Conservation (phyloP, 2,888 invertebrate species). For the Sesia apiformis region DNA sequence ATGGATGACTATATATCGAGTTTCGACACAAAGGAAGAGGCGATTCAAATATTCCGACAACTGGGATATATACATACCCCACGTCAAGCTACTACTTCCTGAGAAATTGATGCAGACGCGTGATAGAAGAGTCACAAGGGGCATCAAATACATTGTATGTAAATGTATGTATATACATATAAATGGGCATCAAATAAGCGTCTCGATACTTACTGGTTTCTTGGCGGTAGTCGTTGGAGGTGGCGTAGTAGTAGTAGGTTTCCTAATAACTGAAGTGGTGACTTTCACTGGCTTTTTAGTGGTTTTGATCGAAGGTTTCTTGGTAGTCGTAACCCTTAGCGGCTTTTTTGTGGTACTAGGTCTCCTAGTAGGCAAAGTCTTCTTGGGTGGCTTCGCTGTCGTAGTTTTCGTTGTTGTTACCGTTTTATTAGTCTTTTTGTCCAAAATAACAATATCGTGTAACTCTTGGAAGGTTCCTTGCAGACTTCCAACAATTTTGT, state of each 20-base stretch:
- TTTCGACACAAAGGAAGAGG: no score
- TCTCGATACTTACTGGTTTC: slow-evolving; percentile 41
- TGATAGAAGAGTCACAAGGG: no score
- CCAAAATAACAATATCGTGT: slow-evolving; percentile 80
- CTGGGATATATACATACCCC: no score
- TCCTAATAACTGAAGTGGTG: slow-evolving; percentile 29
- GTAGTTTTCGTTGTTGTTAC: slow-evolving; percentile 45
- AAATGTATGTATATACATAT: no score
- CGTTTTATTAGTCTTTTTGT: slow-evolving; percentile 58
- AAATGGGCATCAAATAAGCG: no score
- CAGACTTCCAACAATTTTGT: slow-evolving; percentile 87
- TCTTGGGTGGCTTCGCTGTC: slow-evolving; percentile 48
- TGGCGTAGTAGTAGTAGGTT: slow-evolving; percentile 29
- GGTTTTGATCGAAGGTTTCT: slow-evolving; percentile 51
- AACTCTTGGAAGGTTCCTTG: slow-evolving; percentile 88
- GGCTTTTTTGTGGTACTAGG: slow-evolving; percentile 63
- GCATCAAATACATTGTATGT: no score
- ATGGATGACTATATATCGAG: no score
- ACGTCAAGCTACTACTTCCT: no score
- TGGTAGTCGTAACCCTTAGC: slow-evolving; percentile 47
- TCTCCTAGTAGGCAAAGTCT: slow-evolving; percentile 49
- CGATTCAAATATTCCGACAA: no score
- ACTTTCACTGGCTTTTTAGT: slow-evolving; percentile 54
- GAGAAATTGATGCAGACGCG: no score
- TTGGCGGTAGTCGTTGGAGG: slow-evolving; percentile 31